Percentiles rank a stretch among this genome's conserved stretches.
These are phyloP conservation scores for Cryptocephalus primarius DNA, from an alignment of 2,888 invertebrate genomes.

Conservation along the genomic window DNA sequence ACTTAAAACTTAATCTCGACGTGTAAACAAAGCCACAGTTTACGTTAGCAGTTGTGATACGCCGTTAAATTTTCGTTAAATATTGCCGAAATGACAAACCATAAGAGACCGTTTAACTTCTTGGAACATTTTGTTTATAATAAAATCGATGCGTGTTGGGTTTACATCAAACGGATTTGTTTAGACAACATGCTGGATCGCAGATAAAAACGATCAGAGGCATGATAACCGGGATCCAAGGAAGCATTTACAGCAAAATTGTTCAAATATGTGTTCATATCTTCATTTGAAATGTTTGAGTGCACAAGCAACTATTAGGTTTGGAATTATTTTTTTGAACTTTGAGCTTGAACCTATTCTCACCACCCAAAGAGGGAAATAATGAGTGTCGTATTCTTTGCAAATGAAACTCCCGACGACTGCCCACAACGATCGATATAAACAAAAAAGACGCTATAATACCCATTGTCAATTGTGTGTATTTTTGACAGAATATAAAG, in stretches of 20 bases:
- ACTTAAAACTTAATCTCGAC: slow-evolving; percentile 5
- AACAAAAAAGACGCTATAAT: slow-evolving; percentile 8
- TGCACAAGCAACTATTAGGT: no score
- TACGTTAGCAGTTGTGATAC: slow-evolving; percentile 8
- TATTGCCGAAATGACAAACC: slow-evolving; percentile 9
- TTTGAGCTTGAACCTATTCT: no score
- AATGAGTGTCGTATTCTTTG: no score
- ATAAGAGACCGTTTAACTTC: slow-evolving; percentile 9
- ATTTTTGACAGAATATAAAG: slow-evolving; percentile 7
- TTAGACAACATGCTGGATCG: slow-evolving; percentile 4
- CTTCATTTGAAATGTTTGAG: no score
- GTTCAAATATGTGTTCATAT: no score
- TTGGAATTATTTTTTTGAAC: no score
- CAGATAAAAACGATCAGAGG: no score
- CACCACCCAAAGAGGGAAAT: no score
- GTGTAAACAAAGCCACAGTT: slow-evolving; percentile 13
- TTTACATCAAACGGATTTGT: slow-evolving; percentile 5
- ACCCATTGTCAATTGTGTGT: slow-evolving; percentile 11
- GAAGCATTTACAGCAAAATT: no score
- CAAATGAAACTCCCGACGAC: no score
- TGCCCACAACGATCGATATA: not conserved
- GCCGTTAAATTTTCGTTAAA: slow-evolving; percentile 6
- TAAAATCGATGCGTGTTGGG: slow-evolving; percentile 8
- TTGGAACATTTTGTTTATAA: slow-evolving; percentile 13
- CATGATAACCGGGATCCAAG: no score